A percentile compares a stretch with the other conserved stretches of the same genome.
phyloP scores from a whole-genome alignment of 2,888 invertebrate genomes.

The Drosophila leonis region DNA sequence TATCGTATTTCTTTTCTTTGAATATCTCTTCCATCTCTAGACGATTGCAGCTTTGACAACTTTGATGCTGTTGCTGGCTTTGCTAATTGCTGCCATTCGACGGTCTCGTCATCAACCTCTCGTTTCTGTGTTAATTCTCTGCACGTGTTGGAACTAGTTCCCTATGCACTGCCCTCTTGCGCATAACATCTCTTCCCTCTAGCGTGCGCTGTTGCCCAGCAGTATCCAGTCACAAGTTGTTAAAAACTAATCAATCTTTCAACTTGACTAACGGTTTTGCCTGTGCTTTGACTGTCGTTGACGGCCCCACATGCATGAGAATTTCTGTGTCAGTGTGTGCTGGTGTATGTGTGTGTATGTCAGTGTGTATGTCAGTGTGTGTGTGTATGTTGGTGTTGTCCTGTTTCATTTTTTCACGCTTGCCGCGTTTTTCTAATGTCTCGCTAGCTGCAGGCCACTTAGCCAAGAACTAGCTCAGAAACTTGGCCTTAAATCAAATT shows the following conservation, averaged over 20 bases:
- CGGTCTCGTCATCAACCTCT: slow-evolving; percentile 41
- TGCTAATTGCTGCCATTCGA: slow-evolving; percentile 74
- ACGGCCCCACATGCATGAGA: slow-evolving; percentile 39
- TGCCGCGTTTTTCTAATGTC: slow-evolving; percentile 60
- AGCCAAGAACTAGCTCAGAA: slow-evolving; percentile 42
- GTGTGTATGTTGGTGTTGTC: slow-evolving; percentile 23
- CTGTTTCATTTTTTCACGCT: slow-evolving; percentile 62
- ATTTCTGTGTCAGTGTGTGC: slow-evolving; percentile 12
- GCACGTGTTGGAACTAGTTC: slow-evolving; percentile 68
- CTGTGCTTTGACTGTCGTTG: slow-evolving; percentile 63
- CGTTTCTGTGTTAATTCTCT: slow-evolving; percentile 59
- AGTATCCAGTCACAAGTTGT: slow-evolving; percentile 75
- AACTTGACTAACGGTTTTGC: slow-evolving; percentile 78
- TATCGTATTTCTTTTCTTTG: neutral
- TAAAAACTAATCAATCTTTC: slow-evolving; percentile 83
- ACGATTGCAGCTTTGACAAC: slow-evolving; percentile 34
- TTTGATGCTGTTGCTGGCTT: slow-evolving; percentile 31
- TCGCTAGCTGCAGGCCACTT: slow-evolving; percentile 55
- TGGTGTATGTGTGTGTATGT: slow-evolving; percentile 11
- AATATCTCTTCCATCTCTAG: neutral
- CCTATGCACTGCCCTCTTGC: neutral
- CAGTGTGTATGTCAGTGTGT: slow-evolving; percentile 21
- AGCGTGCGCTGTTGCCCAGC: neutral
- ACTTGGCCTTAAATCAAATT: slow-evolving; percentile 77
- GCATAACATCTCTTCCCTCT: slow-evolving; percentile 6